phyloP scores from a whole-genome alignment of 2,113 vertebrate species.

The Bucco capensis region DNA sequence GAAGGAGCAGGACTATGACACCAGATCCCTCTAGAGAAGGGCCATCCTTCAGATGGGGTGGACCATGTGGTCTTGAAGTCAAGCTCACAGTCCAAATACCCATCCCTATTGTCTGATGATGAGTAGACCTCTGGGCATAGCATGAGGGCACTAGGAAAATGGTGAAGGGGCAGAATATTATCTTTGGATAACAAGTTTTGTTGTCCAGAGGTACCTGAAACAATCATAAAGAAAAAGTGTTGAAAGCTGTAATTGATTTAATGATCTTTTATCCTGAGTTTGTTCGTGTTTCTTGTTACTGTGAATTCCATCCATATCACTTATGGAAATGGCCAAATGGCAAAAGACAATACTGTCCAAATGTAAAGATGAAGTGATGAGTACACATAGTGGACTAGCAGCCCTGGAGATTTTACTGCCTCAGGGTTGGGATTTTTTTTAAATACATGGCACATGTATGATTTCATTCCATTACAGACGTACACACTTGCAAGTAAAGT shows the following conservation, averaged over 20 bases:
- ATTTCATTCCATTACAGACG: not conserved
- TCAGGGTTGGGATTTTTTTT: too few species aligned
- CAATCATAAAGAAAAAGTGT: not conserved
- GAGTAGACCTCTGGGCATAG: not conserved
- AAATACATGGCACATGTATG: not conserved
- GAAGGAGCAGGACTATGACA: not conserved
- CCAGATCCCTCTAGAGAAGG: not conserved
- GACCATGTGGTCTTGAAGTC: not conserved
- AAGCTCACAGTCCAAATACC: not conserved
- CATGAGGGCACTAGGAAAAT: fast-evolving
- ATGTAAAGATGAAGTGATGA: not conserved
- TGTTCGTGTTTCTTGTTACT: not conserved
- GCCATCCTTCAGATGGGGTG: not conserved
- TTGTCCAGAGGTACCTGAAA: not conserved
- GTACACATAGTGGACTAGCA: not conserved
- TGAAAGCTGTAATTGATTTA: not conserved
- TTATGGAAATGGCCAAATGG: not conserved
- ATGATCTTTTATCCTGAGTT: not conserved
- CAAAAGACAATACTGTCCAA: not conserved
- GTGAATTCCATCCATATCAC: not conserved
- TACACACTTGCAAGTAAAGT: not conserved
- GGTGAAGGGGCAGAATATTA: not conserved
- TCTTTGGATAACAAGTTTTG: not conserved
- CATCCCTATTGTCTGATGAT: not conserved
- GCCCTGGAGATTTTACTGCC: not conserved